phyloP scores from a whole-genome alignment of 2,888 invertebrate genomes.

The Tridacna crocea region DNA sequence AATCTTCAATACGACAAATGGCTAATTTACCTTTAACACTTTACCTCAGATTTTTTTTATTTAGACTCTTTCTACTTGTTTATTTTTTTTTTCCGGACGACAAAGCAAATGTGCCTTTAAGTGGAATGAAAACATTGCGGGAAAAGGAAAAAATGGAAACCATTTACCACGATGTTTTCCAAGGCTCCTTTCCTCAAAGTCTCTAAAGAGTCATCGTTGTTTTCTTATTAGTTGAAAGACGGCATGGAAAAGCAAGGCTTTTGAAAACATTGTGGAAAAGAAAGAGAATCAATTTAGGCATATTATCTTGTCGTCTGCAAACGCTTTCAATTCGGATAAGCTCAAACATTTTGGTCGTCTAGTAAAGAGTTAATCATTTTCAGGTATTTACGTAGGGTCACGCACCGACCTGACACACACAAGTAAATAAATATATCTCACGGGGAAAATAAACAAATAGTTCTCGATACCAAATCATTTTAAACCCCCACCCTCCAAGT shows the following conservation, averaged over 20 bases:
- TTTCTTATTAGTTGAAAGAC: too few species aligned
- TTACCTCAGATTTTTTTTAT: not conserved
- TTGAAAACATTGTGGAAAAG: too few species aligned
- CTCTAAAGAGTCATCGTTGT: too few species aligned
- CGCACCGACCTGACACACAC: slow-evolving; percentile 3
- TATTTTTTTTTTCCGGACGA: not conserved
- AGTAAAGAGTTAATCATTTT: not conserved
- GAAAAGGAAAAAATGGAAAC: too few species aligned
- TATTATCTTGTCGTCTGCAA: not conserved
- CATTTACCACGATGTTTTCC: too few species aligned
- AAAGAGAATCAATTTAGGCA: not conserved
- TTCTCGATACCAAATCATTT: too few species aligned
- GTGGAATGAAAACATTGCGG: not conserved
- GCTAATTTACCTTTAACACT: not conserved
- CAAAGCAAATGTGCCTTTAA: not conserved
- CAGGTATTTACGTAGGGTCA: not conserved
- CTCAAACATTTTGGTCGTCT: not conserved
- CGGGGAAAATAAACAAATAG: slow-evolving; percentile 2
- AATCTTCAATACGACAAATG: not conserved
- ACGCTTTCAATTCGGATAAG: not conserved
- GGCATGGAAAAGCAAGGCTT: too few species aligned
- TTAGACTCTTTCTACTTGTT: not conserved
- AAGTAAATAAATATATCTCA: too few species aligned
- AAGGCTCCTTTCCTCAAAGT: too few species aligned
- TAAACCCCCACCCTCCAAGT: too few species aligned